Evolutionary conservation across 2,797 vertebrate genomes (phyloP).

Genomic region (Discoglossus pictus): DNA sequence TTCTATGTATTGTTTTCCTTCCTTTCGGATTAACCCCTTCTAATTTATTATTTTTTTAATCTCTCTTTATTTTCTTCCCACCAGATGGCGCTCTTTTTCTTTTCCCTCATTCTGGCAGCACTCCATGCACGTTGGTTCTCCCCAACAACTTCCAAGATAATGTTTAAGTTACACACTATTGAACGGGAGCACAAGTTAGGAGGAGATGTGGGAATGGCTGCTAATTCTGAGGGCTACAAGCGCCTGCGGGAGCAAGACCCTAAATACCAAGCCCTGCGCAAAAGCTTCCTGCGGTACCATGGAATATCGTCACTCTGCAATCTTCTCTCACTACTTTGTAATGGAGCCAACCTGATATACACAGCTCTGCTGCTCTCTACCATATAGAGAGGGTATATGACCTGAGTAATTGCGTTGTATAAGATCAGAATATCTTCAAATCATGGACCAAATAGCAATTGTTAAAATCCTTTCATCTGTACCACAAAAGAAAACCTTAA

Average conservation of each 20-base stretch:
- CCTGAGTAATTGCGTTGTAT: no score
- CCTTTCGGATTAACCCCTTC: no score
- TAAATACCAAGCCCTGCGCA: conserved; percentile 73
- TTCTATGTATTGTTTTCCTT: no score
- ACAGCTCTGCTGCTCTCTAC: conserved; percentile 73
- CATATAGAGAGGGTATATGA: conserved; percentile 65
- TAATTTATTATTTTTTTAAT: conserved; percentile 1
- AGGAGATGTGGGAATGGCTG: conserved; percentile 68
- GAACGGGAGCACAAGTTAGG: conserved; percentile 83
- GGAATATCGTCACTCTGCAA: conserved; percentile 81
- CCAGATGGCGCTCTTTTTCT: conserved; percentile 78
- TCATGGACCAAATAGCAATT: no score
- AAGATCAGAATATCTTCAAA: no score
- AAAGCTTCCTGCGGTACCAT: conserved; percentile 76
- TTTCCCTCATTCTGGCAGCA: conserved; percentile 66
- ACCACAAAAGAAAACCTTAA: no score
- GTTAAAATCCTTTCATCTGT: no score
- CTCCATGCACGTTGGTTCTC: conserved; percentile 81
- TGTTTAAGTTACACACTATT: conserved; percentile 75
- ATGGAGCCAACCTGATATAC: conserved; percentile 74
- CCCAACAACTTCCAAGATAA: conserved; percentile 67
- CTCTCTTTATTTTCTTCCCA: background rate
- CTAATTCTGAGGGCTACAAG: conserved; percentile 71
- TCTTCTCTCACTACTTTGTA: conserved; percentile 76
- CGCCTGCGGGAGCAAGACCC: conserved; percentile 82